Evolutionary conservation across 2,113 vertebrate genomes (phyloP).

Genomic region (Rhinolophus ferrumequinum): DNA sequence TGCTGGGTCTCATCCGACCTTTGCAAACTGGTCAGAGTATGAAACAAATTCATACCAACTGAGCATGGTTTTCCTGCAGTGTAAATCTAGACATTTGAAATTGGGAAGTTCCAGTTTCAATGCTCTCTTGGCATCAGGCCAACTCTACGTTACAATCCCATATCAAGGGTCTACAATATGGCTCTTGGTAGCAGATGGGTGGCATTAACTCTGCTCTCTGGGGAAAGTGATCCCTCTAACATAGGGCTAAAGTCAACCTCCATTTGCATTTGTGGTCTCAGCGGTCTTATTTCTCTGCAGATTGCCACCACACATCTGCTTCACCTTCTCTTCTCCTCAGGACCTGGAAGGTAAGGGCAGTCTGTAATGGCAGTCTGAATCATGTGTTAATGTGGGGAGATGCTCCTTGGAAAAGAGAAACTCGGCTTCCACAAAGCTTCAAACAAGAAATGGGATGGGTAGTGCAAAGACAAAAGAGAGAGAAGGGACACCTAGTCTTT

Average conservation of each 20-base stretch:
- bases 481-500: neutral
- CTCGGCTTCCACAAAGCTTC: neutral
- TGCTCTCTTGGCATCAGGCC: neutral
- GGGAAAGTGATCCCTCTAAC: neutral
- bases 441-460: neutral
- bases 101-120: neutral
- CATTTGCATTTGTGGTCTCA: neutral
- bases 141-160: neutral
- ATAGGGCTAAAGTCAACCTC: neutral
- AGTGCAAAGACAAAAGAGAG: slow-evolving; percentile 12
- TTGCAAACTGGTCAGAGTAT: neutral
- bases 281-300: neutral
- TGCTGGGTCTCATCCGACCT: neutral
- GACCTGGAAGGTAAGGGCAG: neutral
- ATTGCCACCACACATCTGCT: neutral
- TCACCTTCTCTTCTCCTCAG: neutral
- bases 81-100: neutral
- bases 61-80: neutral
- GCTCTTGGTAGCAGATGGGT: neutral
- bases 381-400: neutral
- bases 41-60: neutral
- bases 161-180: neutral
- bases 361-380: neutral
- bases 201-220: neutral
- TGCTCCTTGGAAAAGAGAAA: slow-evolving; percentile 29